Base-by-base conservation (phyloP, 2,113 vertebrate species). In the Archilochus colubris region DNA sequence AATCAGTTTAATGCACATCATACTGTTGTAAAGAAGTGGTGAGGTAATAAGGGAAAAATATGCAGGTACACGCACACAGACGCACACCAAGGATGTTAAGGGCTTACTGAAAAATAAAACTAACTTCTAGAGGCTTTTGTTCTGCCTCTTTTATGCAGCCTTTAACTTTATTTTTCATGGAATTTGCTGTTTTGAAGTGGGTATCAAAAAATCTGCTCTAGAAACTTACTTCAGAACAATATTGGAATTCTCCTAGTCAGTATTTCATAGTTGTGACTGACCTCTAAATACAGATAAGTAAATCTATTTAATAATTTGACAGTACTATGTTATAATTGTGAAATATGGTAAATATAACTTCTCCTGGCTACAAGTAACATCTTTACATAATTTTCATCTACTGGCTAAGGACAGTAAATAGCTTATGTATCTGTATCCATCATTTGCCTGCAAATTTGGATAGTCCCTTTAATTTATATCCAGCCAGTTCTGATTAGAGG, bases 371-470 rank as follows among this genome's bases (percentile, higher is more conserved):
- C 50, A 89, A 38, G 14, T 96, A 94, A 82, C 48, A 78, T 94
- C 36, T 92, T 73, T 44, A 77, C 75, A 91, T 79, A 61, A 53
- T 86, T 88, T 94, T 62, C 12, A 54, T 75, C 76, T 97, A 78
- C 44, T 88, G 69, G 79, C 51, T 93, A 91, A 83, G 54, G 55
- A 40, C 89, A 86, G 95, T 94, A 95, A 97, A 94, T 94, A 96
- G 79, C 59, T 95, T 92, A 79, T 92, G 43, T 93, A 82, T 64
- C 46, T 83, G 77, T 87, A 97, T 96, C 97, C 94, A 92, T 93
- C 94, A 68, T 96, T 97, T 96, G 97, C 97, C 97, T 97, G 97
- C 96, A 97, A 97, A 97, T 69, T 92, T 94, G 97, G 97, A 97
- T 81, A 88, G 91, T 96, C 80, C 92, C 88, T 96, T 97, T 88